Base-by-base conservation (phyloP, 1,140 invertebrate species). In the Euwallacea similis region DNA sequence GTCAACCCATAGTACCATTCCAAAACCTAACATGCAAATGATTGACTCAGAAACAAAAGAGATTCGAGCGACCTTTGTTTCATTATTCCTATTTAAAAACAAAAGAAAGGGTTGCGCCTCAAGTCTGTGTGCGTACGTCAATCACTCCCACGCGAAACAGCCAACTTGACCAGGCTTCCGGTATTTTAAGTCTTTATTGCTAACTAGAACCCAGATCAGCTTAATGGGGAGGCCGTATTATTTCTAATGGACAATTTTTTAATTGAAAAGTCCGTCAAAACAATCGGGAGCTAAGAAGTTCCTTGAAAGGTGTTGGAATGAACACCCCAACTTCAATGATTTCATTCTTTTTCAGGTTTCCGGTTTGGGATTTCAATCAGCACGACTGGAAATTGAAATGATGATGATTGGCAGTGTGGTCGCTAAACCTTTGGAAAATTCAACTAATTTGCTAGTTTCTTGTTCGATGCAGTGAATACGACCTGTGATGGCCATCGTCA, bases 31-130 rank as follows among this genome's bases (percentile, higher is more conserved):
- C 50, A 66, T 66, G 64, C 64, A 66, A 66, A 66, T 66, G 64
- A 66, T 66, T 66, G 64, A 66, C 64, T 66, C 33, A 66, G 56
- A 42, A 66, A 66, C 64, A 66, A 66, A 66, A 66, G 64, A 66
- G 41, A 56, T 66, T 66, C 64, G 54, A 66, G 54, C 15, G 54
- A 15, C 42, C 41, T 54, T 66, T 55, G 64, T 55, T 33, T 33
- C 21, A 33, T 33, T 33, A 33, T 33, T 33, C 21, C 21, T 33
- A 33, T 33, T 33, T 58, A 54, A 66, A 66, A 66, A 66, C 64
- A 66, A 66, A 66, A 65, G 64, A 56, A 65, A 65, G 62, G 62
- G 62, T 65, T 47, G 62, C 62, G 50, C 42, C 16, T 63, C 16
- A 42, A 42, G 21, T 33, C 21, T 47, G 21, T 67, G 44, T 59